These are phyloP conservation scores for Ardeotis arabs DNA, from an alignment of 2,113 vertebrate genomes.

Conservation along the genomic window DNA sequence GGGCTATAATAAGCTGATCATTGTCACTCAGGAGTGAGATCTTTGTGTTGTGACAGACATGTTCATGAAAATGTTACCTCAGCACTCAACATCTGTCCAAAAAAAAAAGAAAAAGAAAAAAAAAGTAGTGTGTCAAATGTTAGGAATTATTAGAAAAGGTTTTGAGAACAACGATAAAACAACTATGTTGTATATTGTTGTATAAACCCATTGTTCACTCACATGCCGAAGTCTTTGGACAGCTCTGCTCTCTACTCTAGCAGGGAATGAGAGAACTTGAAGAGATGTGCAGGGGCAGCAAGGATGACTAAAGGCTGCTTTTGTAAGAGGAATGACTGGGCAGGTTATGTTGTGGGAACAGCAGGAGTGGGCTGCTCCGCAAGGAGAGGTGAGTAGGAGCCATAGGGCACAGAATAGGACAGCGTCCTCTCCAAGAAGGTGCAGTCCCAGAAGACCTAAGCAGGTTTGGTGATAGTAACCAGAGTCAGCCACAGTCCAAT, in stretches of 20 bases:
- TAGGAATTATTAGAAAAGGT: background rate
- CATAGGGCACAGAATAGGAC: background rate
- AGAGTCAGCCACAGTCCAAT: background rate
- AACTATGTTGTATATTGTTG: background rate
- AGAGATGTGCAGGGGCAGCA: background rate
- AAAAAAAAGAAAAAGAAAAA: background rate
- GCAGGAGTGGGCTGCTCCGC: background rate
- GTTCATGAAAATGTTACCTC: background rate
- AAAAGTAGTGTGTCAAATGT: background rate
- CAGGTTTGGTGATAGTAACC: background rate
- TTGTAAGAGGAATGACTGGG: background rate
- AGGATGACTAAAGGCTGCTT: background rate
- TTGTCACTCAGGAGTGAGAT: background rate
- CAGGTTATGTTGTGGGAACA: background rate
- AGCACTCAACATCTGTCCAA: background rate
- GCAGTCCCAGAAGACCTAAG: background rate
- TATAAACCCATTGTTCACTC: background rate
- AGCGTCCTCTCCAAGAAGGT: background rate
- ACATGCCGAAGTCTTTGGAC: background rate
- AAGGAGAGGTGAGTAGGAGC: background rate
- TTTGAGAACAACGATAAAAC: background rate
- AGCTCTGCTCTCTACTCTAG: background rate
- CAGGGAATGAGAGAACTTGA: background rate
- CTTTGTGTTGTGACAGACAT: background rate
- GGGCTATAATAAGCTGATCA: background rate